Percentiles rank a stretch among this genome's conserved stretches.
Evolutionary conservation across 2,888 invertebrate genomes (phyloP).

Genomic region (Biston stratarius): DNA sequence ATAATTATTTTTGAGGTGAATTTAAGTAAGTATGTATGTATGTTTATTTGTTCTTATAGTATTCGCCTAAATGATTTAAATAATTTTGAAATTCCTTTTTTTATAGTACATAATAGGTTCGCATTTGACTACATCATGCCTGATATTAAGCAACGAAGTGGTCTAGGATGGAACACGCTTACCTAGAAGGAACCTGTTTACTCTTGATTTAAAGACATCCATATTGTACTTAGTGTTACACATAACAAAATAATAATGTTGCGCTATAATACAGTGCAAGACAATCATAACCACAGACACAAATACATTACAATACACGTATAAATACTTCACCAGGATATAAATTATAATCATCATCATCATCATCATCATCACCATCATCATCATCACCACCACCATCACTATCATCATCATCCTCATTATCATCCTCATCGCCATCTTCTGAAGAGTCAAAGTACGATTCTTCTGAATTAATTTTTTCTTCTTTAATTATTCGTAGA

Average conservation of each 20-base stretch:
- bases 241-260: neutral
- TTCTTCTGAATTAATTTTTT: neutral
- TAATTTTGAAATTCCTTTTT: too few species aligned
- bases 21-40: too few species aligned
- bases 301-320: slow-evolving; percentile 3
- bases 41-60: too few species aligned
- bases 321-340: slow-evolving; percentile 27
- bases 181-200: too few species aligned
- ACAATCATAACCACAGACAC: neutral
- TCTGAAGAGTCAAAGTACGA: slow-evolving; percentile 15
- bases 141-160: too few species aligned
- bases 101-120: too few species aligned
- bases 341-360: slow-evolving; percentile 13
- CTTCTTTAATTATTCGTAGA: slow-evolving; percentile 4
- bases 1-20: too few species aligned
- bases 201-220: too few species aligned
- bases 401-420: slow-evolving; percentile 9
- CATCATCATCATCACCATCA: slow-evolving; percentile 13
- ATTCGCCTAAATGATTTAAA: too few species aligned
- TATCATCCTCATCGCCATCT: slow-evolving; percentile 2
- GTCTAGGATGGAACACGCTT: too few species aligned
- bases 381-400: slow-evolving; percentile 6
- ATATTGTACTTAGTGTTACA: too few species aligned
- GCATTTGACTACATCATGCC: too few species aligned
- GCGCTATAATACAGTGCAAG: slow-evolving; percentile 7